Conservation (phyloP, 92 coral and sea anemone species). For the Meandrina meandrites region DNA sequence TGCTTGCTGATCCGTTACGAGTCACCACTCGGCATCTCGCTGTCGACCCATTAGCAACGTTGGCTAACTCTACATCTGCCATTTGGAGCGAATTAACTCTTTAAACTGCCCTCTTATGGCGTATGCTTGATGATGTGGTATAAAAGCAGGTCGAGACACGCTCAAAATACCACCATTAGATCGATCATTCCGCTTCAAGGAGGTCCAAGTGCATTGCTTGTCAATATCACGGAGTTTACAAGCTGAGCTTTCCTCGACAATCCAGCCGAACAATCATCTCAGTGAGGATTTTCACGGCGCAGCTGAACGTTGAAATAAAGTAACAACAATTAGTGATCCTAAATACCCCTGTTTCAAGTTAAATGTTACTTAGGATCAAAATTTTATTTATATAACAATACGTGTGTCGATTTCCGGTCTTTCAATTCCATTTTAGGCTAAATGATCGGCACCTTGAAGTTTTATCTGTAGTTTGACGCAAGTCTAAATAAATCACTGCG, state of each 20-base stretch:
- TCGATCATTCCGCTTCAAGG: background rate
- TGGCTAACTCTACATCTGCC: slow-evolving; percentile 34
- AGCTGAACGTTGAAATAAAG: background rate
- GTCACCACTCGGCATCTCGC: background rate
- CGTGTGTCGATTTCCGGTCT: slow-evolving; percentile 24
- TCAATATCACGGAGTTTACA: background rate
- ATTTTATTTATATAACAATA: slow-evolving; percentile 15
- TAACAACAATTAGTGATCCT: slow-evolving; percentile 1
- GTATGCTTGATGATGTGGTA: background rate
- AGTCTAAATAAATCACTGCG: background rate
- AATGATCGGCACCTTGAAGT: no score
- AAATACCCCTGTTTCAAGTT: background rate
- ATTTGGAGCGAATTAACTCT: slow-evolving; percentile 17
- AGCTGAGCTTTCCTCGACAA: background rate
- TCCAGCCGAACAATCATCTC: background rate
- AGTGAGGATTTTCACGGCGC: background rate
- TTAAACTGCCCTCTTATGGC: background rate
- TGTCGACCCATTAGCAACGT: slow-evolving; percentile 15
- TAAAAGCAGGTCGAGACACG: background rate
- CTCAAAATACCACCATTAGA: background rate
- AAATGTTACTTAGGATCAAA: slow-evolving; percentile 20
- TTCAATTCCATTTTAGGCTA: slow-evolving; percentile 16
- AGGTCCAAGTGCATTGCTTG: slow-evolving; percentile 2
- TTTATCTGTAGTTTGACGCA: background rate
- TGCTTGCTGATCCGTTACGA: slow-evolving; percentile 17